These are phyloP conservation scores for Alsophila aescularia DNA, from an alignment of 2,888 invertebrate genomes.

Conservation along the genomic window DNA sequence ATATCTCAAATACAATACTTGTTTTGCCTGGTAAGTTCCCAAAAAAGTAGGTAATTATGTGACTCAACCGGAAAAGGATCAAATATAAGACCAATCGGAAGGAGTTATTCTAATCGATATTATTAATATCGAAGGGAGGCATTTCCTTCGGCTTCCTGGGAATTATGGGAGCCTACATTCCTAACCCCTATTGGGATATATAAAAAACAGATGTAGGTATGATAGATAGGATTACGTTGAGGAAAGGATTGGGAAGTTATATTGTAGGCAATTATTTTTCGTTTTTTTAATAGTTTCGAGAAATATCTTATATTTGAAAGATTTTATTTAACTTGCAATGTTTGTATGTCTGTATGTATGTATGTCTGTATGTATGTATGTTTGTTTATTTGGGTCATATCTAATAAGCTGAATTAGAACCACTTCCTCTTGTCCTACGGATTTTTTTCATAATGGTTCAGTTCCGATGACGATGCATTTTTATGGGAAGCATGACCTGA, in stretches of 20 bases:
- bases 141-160: slow-evolving; percentile 40
- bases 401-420: too few relatives aligned
- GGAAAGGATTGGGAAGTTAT: slow-evolving; percentile 32
- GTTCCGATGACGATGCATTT: too few relatives aligned
- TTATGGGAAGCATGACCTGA: too few relatives aligned
- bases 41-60: slow-evolving; percentile 11
- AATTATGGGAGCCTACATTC: slow-evolving; percentile 40
- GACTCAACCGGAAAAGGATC: slow-evolving; percentile 17
- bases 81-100: slow-evolving; percentile 30
- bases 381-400: too few relatives aligned
- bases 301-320: not conserved
- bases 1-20: too few relatives aligned
- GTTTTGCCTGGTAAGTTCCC: not conserved
- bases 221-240: slow-evolving; percentile 19
- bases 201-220: slow-evolving; percentile 24
- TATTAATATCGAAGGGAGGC: slow-evolving; percentile 50
- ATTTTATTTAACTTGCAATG: not conserved
- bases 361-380: too few relatives aligned
- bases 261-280: slow-evolving; percentile 5
- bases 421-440: too few relatives aligned
- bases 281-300: not conserved
- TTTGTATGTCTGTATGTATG: too few relatives aligned
- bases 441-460: too few relatives aligned
- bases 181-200: slow-evolving; percentile 19
- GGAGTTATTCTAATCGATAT: slow-evolving; percentile 53